These are phyloP conservation scores for Parnassius orleans DNA, from an alignment of 2,888 invertebrate genomes.

Conservation along the genomic window DNA sequence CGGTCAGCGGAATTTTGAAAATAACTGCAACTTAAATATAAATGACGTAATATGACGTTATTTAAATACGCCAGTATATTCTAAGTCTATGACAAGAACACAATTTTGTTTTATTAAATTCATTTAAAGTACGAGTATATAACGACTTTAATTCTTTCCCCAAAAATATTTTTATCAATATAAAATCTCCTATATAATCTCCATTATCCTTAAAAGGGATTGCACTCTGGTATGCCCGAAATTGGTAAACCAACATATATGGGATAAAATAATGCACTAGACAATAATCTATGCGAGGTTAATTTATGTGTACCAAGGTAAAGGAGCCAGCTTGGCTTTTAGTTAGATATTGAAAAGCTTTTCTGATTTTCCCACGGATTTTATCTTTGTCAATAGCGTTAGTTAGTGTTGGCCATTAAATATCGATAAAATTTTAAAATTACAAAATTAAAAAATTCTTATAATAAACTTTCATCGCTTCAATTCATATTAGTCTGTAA, in stretches of 20 bases:
- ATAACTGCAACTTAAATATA: no score
- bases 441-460: not conserved
- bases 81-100: no score
- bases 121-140: no score
- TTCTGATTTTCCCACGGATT: conserved; percentile 69
- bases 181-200: conserved; percentile 1
- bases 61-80: no score
- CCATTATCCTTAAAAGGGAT: conserved; percentile 9
- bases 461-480: no score
- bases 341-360: conserved; percentile 64
- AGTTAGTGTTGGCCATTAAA: conserved; percentile 38
- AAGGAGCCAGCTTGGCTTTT: conserved; percentile 44
- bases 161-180: conserved; percentile 19
- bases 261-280: conserved; percentile 43
- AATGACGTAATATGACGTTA: no score
- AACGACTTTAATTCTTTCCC: conserved; percentile 9
- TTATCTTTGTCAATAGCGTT: conserved; percentile 41
- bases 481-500: no score
- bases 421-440: conserved; percentile 13
- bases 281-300: conserved; percentile 51
- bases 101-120: not conserved
- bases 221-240: conserved; percentile 27
- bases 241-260: conserved; percentile 36
- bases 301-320: conserved; percentile 51
- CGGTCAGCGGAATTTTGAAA: no score